Base-by-base conservation (phyloP, 2,888 invertebrate species). In the Merodon equestris region DNA sequence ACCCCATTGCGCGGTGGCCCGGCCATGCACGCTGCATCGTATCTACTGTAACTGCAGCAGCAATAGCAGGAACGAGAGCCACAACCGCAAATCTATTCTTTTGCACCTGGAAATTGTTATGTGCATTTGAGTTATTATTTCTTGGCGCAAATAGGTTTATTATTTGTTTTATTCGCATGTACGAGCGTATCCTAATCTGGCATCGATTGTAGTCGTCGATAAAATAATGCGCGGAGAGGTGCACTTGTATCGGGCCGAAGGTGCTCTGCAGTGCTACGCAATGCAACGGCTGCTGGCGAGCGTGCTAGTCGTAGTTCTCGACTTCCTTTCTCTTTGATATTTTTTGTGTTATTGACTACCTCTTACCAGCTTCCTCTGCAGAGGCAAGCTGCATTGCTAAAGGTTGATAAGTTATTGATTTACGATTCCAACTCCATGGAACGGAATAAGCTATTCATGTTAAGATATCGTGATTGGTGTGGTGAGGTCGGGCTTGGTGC, bases 21-120 rank as follows among this genome's bases (percentile, higher is more conserved):
- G n/a, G 12, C 44, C 14, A 45, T 51, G 45, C 42, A 47, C 9
- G 14, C 34, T 27, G 34, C 13, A 44, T n/a, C n/a, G 53, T 53
- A 50, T 53, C 70, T 76, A 10, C 13, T 34, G 47, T 12, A 63
- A 13, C 63, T 27, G 27, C 12, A 58, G 38, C 51, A 68, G 48
- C 48, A n/a, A n/a, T n/a, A n/a, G n/a, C n/a, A n/a, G n/a, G n/a
- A n/a, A n/a, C n/a, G n/a, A n/a, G 68, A 18, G 12, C 40, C 48
- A 60, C 68, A 79, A 74, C 79, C 64, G 74, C 79, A 79, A 77
- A 79, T 70, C 79, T 79, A 79, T 79, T 79, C 79, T 74, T 79
- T 79, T 79, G 74, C 79, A 79, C 79, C 79, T 79, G 79, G 79
- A 79, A 74, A 74, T 79, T 68, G 79, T 74, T 74, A 60, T 68